Percentiles rank a stretch among this genome's conserved stretches.
phyloP scores from a whole-genome alignment of 1,140 invertebrate genomes.

The Helicorthomorpha holstii region DNA sequence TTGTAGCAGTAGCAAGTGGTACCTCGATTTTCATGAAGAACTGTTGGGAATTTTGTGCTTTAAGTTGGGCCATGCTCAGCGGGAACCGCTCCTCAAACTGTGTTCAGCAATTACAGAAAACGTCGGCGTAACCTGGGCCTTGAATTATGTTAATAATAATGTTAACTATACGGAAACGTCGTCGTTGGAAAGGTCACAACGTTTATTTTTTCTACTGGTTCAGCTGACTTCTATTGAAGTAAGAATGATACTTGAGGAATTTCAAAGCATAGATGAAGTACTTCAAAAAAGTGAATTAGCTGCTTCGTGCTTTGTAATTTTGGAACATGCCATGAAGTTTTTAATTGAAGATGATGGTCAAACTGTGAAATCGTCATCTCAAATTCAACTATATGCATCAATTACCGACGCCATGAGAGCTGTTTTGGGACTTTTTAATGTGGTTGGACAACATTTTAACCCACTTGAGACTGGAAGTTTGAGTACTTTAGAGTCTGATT shows the following conservation, averaged over 20 bases:
- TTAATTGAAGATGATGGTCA: slow-evolving; percentile 55
- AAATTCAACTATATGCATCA: slow-evolving; percentile 73
- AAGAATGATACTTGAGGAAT: slow-evolving; percentile 76
- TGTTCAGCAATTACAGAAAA: slow-evolving; percentile 56
- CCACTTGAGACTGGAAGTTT: not conserved
- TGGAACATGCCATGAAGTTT: slow-evolving; percentile 62
- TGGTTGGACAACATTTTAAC: not conserved
- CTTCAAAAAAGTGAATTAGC: slow-evolving; percentile 45
- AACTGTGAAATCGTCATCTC: slow-evolving; percentile 57
- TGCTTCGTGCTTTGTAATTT: slow-evolving; percentile 60
- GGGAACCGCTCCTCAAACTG: slow-evolving; percentile 68
- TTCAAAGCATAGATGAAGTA: slow-evolving; percentile 53
- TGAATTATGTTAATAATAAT: slow-evolving; percentile 19
- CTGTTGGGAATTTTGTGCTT: slow-evolving; percentile 55
- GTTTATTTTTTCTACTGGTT: slow-evolving; percentile 59
- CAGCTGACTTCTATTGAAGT: slow-evolving; percentile 80
- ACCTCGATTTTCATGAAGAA: slow-evolving; percentile 41
- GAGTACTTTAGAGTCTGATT: slow-evolving; percentile 35
- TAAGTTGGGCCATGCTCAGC: slow-evolving; percentile 67
- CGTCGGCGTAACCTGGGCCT: slow-evolving; percentile 37
- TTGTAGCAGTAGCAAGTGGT: slow-evolving; percentile 52
- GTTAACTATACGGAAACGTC: slow-evolving; percentile 55
- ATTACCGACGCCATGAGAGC: slow-evolving; percentile 75
- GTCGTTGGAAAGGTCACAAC: slow-evolving; percentile 21
- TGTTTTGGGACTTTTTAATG: slow-evolving; percentile 47